Evolutionary conservation across 30 jellyfish, hydroid and myxozoan genomes (phyloP).

Genomic region (Catostylus mosaicus): DNA sequence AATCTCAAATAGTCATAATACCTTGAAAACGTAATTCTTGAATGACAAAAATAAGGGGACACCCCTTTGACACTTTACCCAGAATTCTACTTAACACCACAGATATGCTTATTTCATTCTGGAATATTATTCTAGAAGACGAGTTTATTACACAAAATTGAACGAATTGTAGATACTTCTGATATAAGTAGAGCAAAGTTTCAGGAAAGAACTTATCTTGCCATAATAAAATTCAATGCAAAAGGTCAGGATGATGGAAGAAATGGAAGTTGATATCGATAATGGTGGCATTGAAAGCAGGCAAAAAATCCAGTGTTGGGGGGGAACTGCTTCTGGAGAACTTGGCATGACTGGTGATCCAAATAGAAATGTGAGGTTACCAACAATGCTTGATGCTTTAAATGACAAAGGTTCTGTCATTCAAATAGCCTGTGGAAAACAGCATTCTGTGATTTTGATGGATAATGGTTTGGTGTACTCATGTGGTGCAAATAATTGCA

Average conservation of each 20-base stretch:
- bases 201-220: too few relatives aligned
- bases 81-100: too few relatives aligned
- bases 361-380: constrained; percentile 8
- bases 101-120: too few relatives aligned
- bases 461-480: constrained; percentile 74
- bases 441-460: constrained; percentile 69
- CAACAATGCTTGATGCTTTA: constrained; percentile 3
- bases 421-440: constrained; percentile 72
- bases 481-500: constrained; percentile 71
- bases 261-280: constrained; percentile 29
- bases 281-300: neutral
- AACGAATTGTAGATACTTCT: too few relatives aligned
- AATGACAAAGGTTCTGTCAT: neutral
- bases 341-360: constrained; percentile 6
- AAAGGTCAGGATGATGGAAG: constrained; percentile 14
- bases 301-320: constrained; percentile 52
- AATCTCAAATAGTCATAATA: too few relatives aligned
- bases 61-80: too few relatives aligned
- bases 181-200: too few relatives aligned
- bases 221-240: too few relatives aligned
- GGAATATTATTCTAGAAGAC: too few relatives aligned
- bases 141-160: too few relatives aligned
- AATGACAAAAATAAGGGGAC: too few relatives aligned
- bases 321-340: constrained; percentile 52
- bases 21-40: too few relatives aligned